Evolutionary conservation across 2,113 vertebrate species (phyloP).

Genomic region (Nycticryphes semicollaris): DNA sequence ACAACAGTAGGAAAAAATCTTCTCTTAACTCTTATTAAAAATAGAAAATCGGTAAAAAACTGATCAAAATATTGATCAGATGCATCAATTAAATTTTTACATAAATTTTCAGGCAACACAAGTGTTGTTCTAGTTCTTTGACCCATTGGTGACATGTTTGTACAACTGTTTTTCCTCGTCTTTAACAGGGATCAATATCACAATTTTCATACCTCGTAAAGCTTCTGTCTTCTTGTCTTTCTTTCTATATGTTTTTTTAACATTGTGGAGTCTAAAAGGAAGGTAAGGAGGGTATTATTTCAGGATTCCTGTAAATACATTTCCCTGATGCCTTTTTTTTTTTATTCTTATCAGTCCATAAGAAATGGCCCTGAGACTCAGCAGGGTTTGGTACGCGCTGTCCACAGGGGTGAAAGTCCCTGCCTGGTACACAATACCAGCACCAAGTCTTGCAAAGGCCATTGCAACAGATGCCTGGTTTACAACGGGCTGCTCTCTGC

Average conservation of each 20-base stretch:
- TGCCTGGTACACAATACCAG: not conserved
- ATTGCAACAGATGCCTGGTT: not conserved
- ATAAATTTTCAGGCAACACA: not conserved
- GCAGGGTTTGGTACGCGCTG: not conserved
- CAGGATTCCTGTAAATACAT: not conserved
- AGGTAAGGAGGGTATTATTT: not conserved
- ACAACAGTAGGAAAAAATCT: not conserved
- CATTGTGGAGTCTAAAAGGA: conserved; percentile 80
- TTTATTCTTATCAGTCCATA: too few species aligned
- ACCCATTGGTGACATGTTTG: not conserved
- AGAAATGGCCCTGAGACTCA: not conserved
- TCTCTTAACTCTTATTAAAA: not conserved
- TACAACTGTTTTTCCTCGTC: not conserved
- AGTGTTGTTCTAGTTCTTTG: not conserved
- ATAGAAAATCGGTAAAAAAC: not conserved
- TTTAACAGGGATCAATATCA: not conserved
- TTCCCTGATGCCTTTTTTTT: not conserved
- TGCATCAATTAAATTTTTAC: not conserved
- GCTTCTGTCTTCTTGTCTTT: conserved; percentile 82
- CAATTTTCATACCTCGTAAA: conserved; percentile 78
- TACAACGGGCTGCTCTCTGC: rapidly evolving
- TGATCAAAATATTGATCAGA: not conserved
- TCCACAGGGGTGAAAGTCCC: not conserved
- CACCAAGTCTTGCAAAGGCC: not conserved
- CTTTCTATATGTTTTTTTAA: conserved; percentile 83